phyloP scores from a whole-genome alignment of 2,888 invertebrate genomes.

The Drosophila falleni region DNA sequence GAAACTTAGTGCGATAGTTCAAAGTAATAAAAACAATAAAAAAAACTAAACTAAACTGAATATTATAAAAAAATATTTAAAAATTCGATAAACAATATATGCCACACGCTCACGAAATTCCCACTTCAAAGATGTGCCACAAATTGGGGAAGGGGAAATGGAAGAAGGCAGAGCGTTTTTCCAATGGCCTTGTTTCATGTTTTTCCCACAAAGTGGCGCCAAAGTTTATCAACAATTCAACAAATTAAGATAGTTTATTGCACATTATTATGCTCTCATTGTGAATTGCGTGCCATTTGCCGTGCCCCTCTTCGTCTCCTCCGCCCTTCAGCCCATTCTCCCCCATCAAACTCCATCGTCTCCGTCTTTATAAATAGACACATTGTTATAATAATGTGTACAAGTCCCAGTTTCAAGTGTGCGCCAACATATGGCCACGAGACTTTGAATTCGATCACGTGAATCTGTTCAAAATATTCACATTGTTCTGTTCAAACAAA shows the following conservation, averaged over 20 bases:
- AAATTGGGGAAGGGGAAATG: neutral
- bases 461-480: slow-evolving; percentile 18
- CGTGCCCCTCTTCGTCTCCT: neutral
- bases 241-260: slow-evolving; percentile 81
- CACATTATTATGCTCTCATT: slow-evolving; percentile 80
- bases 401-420: slow-evolving; percentile 37
- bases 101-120: slow-evolving; percentile 25
- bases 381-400: slow-evolving; percentile 48
- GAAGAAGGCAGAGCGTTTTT: slow-evolving; percentile 1
- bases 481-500: slow-evolving; percentile 3
- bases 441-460: slow-evolving; percentile 45
- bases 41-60: slow-evolving; percentile 11
- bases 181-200: slow-evolving; percentile 68
- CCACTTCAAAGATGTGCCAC: slow-evolving; percentile 47
- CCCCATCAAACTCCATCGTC: neutral
- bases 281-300: slow-evolving; percentile 62
- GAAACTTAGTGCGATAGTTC: slow-evolving; percentile 11
- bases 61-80: slow-evolving; percentile 5
- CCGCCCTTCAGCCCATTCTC: neutral
- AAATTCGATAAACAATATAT: slow-evolving; percentile 31
- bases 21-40: slow-evolving; percentile 23
- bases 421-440: slow-evolving; percentile 69
- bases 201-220: slow-evolving; percentile 78
- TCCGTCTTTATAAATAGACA: slow-evolving; percentile 47
- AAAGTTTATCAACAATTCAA: slow-evolving; percentile 83